A percentile compares a stretch with the other conserved stretches of the same genome.
Conservation (phyloP, 2,888 invertebrate species). For the Drosophila cyrtoloma region DNA sequence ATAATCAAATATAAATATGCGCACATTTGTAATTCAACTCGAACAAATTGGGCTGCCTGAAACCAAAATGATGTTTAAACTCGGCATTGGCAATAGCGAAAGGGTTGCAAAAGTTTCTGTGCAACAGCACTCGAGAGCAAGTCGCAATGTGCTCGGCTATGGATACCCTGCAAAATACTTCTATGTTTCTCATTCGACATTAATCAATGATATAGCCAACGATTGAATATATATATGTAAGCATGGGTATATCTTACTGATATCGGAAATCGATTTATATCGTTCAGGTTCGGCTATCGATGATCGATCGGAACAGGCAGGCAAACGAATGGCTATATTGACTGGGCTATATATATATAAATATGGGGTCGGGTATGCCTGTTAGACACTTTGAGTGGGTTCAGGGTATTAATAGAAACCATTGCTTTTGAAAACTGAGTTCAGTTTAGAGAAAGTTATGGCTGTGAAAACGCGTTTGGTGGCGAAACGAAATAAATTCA, state of each 20-base stretch:
- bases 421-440: not conserved
- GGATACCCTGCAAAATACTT: not conserved
- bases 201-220: not conserved
- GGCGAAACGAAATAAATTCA: not conserved
- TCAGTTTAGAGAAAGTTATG: not conserved
- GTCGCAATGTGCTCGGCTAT: not conserved
- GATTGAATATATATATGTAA: not conserved
- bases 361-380: not conserved
- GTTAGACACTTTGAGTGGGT: not conserved
- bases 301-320: not conserved
- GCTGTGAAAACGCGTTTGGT: not conserved
- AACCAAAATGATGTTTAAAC: not conserved
- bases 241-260: not conserved
- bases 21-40: not conserved
- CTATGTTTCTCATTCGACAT: too few species aligned
- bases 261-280: not conserved
- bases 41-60: not conserved
- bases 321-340: too few species aligned
- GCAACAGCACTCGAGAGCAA: not conserved
- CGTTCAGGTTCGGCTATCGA: not conserved
- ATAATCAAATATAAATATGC: conserved; percentile 4
- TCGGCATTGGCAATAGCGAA: not conserved
- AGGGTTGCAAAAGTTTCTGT: not conserved
- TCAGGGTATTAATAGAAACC: not conserved
- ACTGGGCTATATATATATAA: too few species aligned